Conservation (phyloP, 1,140 invertebrate species). For the Sitobion miscanthi region DNA sequence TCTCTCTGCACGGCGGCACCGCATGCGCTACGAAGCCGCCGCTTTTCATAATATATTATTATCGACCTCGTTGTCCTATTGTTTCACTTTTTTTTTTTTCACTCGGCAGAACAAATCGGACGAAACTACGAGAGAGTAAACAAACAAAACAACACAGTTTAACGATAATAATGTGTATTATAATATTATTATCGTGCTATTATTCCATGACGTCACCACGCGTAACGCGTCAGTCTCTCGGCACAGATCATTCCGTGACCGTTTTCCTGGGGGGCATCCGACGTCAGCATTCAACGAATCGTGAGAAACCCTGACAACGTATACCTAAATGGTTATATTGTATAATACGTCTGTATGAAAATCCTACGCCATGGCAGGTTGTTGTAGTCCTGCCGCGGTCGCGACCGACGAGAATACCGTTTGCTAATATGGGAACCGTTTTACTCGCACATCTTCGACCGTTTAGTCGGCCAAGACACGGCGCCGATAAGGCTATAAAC, state of each 20-base stretch:
- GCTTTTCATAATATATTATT: background rate
- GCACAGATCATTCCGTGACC: background rate
- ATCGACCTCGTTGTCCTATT: conserved; percentile 48
- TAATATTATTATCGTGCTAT: conserved; percentile 8
- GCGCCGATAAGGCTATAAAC: too few species aligned
- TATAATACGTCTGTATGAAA: background rate
- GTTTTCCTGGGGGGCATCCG: conserved; percentile 2
- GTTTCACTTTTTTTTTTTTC: conserved; percentile 31
- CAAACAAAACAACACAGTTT: conserved; percentile 7
- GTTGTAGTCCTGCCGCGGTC: background rate
- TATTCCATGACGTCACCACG: conserved; percentile 12
- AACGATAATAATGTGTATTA: conserved; percentile 11
- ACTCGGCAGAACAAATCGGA: conserved; percentile 22
- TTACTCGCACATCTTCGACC: background rate
- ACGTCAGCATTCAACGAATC: conserved; percentile 1
- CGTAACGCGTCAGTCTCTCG: conserved; percentile 6
- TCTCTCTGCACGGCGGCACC: background rate
- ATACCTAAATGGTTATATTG: background rate
- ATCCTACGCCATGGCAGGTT: background rate
- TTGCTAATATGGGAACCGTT: background rate
- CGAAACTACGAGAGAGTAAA: conserved; percentile 20
- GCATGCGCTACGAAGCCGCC: background rate
- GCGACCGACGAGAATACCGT: background rate
- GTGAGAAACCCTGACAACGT: background rate
- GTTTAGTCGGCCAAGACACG: background rate